phyloP scores from a whole-genome alignment of 1,140 invertebrate genomes.

The Phenacoccus solenopsis region DNA sequence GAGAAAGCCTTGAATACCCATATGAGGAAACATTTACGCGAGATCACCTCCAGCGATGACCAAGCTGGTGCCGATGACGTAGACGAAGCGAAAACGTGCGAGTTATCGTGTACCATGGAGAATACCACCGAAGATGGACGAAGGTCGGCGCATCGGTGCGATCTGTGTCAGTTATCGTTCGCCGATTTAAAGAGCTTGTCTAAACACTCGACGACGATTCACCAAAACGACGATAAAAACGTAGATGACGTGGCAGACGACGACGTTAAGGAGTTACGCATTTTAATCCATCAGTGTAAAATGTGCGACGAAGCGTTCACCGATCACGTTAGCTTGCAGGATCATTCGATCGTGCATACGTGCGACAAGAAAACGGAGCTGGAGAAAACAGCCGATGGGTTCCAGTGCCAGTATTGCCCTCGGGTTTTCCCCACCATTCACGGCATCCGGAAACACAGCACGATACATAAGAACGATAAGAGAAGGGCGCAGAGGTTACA shows the following conservation, averaged over 20 bases:
- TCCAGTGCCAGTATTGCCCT: neutral
- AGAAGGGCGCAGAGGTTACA: too few species aligned
- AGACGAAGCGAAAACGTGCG: too few species aligned
- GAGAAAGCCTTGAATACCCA: too few species aligned
- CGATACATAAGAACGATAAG: too few species aligned
- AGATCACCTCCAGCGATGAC: too few species aligned
- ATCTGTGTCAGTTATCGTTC: neutral
- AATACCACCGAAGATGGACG: too few species aligned
- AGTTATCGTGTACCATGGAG: too few species aligned
- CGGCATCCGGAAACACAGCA: neutral
- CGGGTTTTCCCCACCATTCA: neutral
- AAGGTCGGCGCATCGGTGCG: neutral
- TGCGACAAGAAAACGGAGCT: neutral
- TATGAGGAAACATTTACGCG: too few species aligned
- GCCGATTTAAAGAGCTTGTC: neutral
- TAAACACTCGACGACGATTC: neutral
- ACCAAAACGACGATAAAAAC: neutral
- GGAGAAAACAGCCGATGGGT: neutral
- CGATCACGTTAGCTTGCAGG: neutral
- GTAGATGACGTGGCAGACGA: neutral
- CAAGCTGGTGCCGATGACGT: too few species aligned
- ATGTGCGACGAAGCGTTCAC: neutral
- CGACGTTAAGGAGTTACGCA: neutral
- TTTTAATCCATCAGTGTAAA: neutral
- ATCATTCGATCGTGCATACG: neutral